Evolutionary conservation across 92 coral and sea anemone genomes (phyloP), one percentile per base, ranked within the genome.

Genomic region (Anthopleura xanthogrammica): DNA sequence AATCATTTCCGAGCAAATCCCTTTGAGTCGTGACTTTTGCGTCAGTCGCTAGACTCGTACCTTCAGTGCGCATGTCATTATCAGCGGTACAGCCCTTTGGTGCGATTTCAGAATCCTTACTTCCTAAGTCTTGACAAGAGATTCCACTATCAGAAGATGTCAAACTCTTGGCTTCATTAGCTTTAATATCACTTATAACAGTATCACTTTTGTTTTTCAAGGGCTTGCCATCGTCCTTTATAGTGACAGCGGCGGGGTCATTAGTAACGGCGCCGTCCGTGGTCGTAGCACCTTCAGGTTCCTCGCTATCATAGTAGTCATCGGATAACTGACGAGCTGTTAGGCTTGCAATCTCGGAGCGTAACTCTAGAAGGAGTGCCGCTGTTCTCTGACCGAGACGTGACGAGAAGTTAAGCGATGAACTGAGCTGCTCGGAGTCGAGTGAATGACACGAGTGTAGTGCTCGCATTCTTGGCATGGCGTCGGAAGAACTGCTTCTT

Each of bases 261-360:
- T 8, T 64, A 10, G 17, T 29, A 17, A 17, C 52, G 22, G 14
- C 41, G 82, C 16, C n/a, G 16, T 68, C 83, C 1, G 76, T 68
- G 8, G 40, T 68, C 12, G 64, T 43, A 8, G 4, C 41, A 29
- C 16, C 10, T 24, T 78, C 62, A 41, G 10, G 4, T 6, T 62
- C 70, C 36, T 62, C 29, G 12, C 24, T 19, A 62, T 62, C 70
- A 12, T 23, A 54, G 23, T 83, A 79, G 3, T 22, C 43, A 40
- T 83, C 81, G 0, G 85, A 77, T 36, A 90, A 82, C 16, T 89
- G 91, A 17, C 91, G 87, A 2, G 88, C 80, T 55, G 89, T 90
- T 81, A 90, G 77, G 78, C 85, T 87, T 11, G 91, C 93, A 40
- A 90, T 90, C 43, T 90, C 93, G 43, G 87, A 87, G 48, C 91